phyloP scores from a whole-genome alignment of 2,113 vertebrate species.

The Blennius ocellaris region DNA sequence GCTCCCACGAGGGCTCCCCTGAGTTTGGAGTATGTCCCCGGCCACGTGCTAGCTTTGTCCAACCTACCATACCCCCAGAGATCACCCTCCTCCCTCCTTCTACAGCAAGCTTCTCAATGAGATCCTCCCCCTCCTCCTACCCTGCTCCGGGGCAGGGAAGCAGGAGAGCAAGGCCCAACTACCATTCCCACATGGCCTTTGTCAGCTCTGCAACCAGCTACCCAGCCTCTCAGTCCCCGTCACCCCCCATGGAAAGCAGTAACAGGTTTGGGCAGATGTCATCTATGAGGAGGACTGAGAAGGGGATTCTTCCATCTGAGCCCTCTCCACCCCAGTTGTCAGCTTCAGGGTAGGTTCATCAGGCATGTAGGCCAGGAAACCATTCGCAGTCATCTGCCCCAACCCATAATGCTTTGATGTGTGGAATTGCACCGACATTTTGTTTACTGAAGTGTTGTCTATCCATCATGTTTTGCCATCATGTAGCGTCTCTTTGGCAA shows the following conservation, averaged over 20 bases:
- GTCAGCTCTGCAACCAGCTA: slow-evolving; percentile 90
- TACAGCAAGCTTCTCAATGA: slow-evolving; percentile 93
- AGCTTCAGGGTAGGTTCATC: slow-evolving; percentile 94
- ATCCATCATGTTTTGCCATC: slow-evolving; percentile 38
- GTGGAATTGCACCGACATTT: slow-evolving; percentile 66
- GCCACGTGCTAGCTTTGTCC: slow-evolving; percentile 92
- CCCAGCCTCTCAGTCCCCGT: slow-evolving; percentile 87
- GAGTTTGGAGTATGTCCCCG: slow-evolving; percentile 93
- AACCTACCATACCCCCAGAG: slow-evolving; percentile 86
- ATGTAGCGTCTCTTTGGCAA: slow-evolving; percentile 50
- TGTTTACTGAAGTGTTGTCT: slow-evolving; percentile 47
- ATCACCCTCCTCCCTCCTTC: slow-evolving; percentile 96
- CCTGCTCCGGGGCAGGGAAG: slow-evolving; percentile 92
- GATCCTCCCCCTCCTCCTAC: slow-evolving; percentile 95
- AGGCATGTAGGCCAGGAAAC: slow-evolving; percentile 71
- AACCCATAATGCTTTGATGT: slow-evolving; percentile 73
- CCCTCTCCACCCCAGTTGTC: slow-evolving; percentile 92
- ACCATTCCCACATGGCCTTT: slow-evolving; percentile 89
- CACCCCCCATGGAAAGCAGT: slow-evolving; percentile 89
- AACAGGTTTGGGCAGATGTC: slow-evolving; percentile 93
- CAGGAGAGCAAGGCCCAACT: slow-evolving; percentile 87
- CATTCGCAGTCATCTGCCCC: slow-evolving; percentile 71
- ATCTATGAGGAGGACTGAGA: slow-evolving; percentile 90
- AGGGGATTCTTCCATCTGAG: slow-evolving; percentile 95
- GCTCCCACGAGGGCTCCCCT: slow-evolving; percentile 93